Evolutionary conservation across 2,113 vertebrate species (phyloP), one percentile per base, ranked within the genome.

Genomic region (Kryptolebias marmoratus): DNA sequence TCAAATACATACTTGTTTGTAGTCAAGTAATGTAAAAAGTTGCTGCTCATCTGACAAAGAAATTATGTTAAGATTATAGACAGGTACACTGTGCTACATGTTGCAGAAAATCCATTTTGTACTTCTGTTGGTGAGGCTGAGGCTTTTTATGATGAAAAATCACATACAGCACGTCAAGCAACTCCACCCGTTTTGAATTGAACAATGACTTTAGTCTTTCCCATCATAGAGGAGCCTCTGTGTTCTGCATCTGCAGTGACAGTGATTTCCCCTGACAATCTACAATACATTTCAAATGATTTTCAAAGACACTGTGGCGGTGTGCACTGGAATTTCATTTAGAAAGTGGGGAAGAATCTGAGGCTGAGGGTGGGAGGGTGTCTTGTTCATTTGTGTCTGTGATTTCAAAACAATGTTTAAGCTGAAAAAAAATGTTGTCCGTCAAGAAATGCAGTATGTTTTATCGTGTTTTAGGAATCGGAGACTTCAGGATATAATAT

Each of bases 191-290:
- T 30, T 79, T 45, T 57, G 56, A 76, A 74, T 73, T 13, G 0
- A 66, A 81, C 68, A 73, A 61, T 36, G 49, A 71, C 60, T 75
- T 82, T 69, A 60, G 69, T 77, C 61, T 54, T 66, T 60, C 49
- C 54, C 47, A 68, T 73, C 56, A 45, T 44, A 44, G 32, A 70
- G 18, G 49, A 64, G 52, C 62, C 4, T 84, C 28, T 68, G 70
- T 67, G 64, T 56, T 80, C 55, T 42, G 42, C 59, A 63, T 69
- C 27, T 0, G 31, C 59, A 36, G 75, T 59, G 62, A 80, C 75
- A 77, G 48, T 75, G 52, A 87, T 86, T 88, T 90, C 83, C 79
- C 85, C 44, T 22, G 79, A 77, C 75, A 66, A 68, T 77, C 49
- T 27, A 16, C 42, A 31, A 62, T n/a, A 55, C 32, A 54, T 45